Conservation (phyloP, 2,797 vertebrate species). For the Streptopelia turtur region DNA sequence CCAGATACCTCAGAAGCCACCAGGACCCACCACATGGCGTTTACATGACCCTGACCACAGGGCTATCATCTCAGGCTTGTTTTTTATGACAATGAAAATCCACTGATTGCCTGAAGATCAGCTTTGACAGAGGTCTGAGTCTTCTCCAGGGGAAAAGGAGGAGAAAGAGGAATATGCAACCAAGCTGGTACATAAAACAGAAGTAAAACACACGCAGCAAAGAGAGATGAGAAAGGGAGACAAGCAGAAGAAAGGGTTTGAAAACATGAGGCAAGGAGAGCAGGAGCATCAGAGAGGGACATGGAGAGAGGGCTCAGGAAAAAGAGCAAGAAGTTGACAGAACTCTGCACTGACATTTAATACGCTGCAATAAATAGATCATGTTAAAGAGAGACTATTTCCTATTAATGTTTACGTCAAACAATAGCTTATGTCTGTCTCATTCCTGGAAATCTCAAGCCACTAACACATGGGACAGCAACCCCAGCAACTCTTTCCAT, state of each 20-base stretch:
- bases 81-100: background rate
- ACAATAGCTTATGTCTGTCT: background rate
- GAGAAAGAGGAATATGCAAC: background rate
- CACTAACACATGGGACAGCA: background rate
- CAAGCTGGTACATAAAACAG: background rate
- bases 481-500: background rate
- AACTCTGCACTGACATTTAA: background rate
- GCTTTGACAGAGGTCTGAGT: background rate
- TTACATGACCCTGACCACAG: background rate
- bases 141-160: background rate
- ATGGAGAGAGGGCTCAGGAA: background rate
- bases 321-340: background rate
- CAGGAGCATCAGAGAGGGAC: background rate
- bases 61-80: background rate
- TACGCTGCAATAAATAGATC: background rate
- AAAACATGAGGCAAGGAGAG: background rate
- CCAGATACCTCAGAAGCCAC: background rate
- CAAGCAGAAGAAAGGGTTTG: rapidly evolving
- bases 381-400: background rate
- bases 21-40: background rate
- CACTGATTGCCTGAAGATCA: background rate
- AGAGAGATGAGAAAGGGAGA: background rate
- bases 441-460: background rate
- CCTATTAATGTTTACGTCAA: background rate
- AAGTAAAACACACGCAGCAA: background rate